Percentiles rank a stretch among this genome's conserved stretches.
These are phyloP conservation scores for Macrophya alboannulata DNA, from an alignment of 2,888 invertebrate genomes.

Conservation along the genomic window DNA sequence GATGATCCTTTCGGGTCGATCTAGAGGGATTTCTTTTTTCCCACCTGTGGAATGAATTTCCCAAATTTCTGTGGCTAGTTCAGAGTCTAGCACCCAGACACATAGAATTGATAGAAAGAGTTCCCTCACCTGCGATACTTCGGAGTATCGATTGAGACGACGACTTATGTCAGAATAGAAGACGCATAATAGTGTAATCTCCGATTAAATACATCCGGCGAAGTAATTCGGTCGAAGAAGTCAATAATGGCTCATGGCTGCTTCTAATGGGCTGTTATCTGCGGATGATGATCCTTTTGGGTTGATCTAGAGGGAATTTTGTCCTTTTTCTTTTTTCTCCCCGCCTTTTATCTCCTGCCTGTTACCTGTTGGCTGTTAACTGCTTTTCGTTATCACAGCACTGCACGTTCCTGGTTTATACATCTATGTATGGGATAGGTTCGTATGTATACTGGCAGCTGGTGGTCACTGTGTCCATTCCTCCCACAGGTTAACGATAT, in stretches of 20 bases:
- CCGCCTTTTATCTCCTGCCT: constrained; percentile 34
- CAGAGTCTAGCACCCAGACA: no score
- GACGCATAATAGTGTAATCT: background rate
- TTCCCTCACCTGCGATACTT: constrained; percentile 15
- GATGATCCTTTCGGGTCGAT: constrained; percentile 34
- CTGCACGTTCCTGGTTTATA: background rate
- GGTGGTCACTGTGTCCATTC: background rate
- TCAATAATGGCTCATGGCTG: constrained; percentile 46
- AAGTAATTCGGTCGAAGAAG: constrained; percentile 46
- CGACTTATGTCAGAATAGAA: background rate
- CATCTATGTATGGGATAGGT: background rate
- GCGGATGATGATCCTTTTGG: constrained; percentile 8
- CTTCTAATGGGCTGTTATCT: constrained; percentile 48
- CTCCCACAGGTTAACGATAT: constrained; percentile 26
- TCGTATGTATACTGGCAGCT: background rate
- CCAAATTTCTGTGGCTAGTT: no score
- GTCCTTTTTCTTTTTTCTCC: background rate
- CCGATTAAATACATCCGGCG: constrained; percentile 25
- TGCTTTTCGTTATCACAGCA: constrained; percentile 31
- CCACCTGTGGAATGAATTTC: background rate
- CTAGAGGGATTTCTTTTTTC: background rate
- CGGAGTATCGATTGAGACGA: constrained; percentile 1
- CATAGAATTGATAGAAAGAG: background rate
- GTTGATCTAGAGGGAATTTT: constrained; percentile 1
- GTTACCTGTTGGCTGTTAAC: constrained; percentile 47